Evolutionary conservation across 2,888 invertebrate genomes (phyloP), one percentile per base, ranked within the genome.

Genomic region (Lingula anatina): DNA sequence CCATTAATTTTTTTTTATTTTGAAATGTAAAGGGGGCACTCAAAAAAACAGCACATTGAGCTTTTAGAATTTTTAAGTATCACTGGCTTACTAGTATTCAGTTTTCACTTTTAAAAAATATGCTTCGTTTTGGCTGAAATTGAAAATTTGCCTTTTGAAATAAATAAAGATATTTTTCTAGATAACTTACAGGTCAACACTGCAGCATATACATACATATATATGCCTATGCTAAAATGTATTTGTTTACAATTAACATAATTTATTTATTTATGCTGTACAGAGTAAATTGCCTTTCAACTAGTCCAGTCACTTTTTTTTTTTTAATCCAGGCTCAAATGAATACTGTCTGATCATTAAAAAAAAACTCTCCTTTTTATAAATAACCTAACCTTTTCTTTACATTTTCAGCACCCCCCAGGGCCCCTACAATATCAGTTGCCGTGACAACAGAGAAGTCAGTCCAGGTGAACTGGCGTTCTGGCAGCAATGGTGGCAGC

Each of bases 401-500:
- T 26, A 47, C 20, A 45, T 50, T 63, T 64, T 5, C 67, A 84
- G 88, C 87, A 42, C 90, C 92, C 3, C 89, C 89, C 0, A 89
- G 89, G 54, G 86, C 90, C 1, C 92, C 93, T 1, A 83, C 86
- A 31, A 78, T 93, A 27, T 86, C 85, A 12, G 87, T 92, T 1
- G 84, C 88, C 3, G 88, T 88, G 62, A 85, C 88, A 1, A 90
- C 89, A 0, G 85, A 86, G 44, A 85, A 84, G 61, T 87, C 87
- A 58, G 84, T 89, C 51, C 74, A 75, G 57, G 66, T 77, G 3
- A 72, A 66, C 58, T 77, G 76, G 77, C 50, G 65, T 44, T 71
- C 73, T 0, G 66, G 66, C 1, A 70, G 70, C 50, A 73, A 73
- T 53, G 73, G 73, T 3, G 73, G 75, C 18, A 71, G 71, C 48